Evolutionary conservation across 2,113 vertebrate species (phyloP).

Genomic region (Dasyornis broadbenti): DNA sequence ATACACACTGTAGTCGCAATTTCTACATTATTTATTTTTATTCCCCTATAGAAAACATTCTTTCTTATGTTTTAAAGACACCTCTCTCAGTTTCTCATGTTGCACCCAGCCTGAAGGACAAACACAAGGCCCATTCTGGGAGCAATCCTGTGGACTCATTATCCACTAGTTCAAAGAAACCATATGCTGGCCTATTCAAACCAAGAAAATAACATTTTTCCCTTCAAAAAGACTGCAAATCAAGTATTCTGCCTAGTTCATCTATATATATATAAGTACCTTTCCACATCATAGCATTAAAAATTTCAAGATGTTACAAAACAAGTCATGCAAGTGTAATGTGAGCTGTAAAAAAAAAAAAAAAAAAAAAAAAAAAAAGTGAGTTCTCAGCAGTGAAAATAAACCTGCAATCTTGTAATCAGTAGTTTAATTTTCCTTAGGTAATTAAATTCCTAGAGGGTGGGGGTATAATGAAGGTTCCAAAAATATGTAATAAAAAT

Average conservation of each 20-base stretch:
- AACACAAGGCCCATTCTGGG: slow-evolving; percentile 20
- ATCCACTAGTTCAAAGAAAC: neutral
- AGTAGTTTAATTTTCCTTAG: slow-evolving; percentile 70
- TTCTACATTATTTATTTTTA: slow-evolving; percentile 59
- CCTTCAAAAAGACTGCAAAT: slow-evolving; percentile 8
- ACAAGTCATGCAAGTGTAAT: slow-evolving; percentile 60
- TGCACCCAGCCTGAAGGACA: slow-evolving; percentile 50
- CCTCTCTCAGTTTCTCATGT: slow-evolving; percentile 24
- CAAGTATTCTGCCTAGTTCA: slow-evolving; percentile 35
- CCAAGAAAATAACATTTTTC: slow-evolving; percentile 12
- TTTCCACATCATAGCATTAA: slow-evolving; percentile 50
- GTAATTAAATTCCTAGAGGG: slow-evolving; percentile 68
- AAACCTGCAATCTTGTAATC: slow-evolving; percentile 73
- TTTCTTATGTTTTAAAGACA: slow-evolving; percentile 48
- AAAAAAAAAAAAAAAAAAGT: neutral
- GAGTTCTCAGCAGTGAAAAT: slow-evolving; percentile 61
- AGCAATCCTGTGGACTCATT: slow-evolving; percentile 14
- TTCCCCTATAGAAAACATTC: slow-evolving; percentile 33
- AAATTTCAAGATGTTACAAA: slow-evolving; percentile 64
- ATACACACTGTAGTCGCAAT: slow-evolving; percentile 10
- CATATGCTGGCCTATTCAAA: slow-evolving; percentile 8
- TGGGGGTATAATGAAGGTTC: slow-evolving; percentile 61
- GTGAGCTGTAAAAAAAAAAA: slow-evolving; percentile 27
- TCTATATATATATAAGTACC: slow-evolving; percentile 40
- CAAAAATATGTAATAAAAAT: slow-evolving; percentile 66